A percentile compares a stretch with the other conserved stretches of the same genome.
Conservation (phyloP, 2,113 vertebrate species). For the Tenrec ecaudatus region DNA sequence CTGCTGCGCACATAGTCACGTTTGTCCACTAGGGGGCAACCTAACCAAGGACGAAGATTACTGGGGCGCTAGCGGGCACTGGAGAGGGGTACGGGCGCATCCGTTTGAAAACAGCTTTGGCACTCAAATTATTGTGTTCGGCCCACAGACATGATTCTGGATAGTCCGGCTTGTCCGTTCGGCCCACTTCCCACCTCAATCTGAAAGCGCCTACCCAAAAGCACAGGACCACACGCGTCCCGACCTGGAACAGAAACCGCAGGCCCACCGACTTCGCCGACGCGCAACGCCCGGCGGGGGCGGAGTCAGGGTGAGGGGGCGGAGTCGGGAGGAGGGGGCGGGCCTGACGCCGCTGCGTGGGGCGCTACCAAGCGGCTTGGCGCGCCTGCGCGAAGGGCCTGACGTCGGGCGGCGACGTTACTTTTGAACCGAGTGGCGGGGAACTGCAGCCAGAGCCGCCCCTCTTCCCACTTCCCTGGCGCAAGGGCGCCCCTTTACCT, state of each 20-base stretch:
- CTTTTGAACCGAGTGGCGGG: constrained; percentile 74
- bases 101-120: not conserved
- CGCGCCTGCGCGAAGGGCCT: constrained; percentile 37
- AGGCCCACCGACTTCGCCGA: not conserved
- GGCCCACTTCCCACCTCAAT: fast-evolving
- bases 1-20: fast-evolving
- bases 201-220: fast-evolving
- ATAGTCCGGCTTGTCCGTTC: fast-evolving
- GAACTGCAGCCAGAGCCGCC: not conserved
- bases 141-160: fast-evolving
- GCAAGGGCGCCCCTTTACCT: fast-evolving
- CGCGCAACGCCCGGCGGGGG: fast-evolving
- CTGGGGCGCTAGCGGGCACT: too few species aligned
- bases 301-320: too few species aligned
- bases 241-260: too few species aligned
- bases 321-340: too few species aligned
- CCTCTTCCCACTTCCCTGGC: fast-evolving
- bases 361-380: not conserved
- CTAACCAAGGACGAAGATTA: not conserved
- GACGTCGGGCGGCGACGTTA: constrained; percentile 8
- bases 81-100: not conserved
- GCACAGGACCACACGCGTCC: fast-evolving
- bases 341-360: fast-evolving
- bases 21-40: not conserved
- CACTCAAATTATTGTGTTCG: too few species aligned